Evolutionary conservation across 2,888 invertebrate genomes (phyloP), one percentile per base, ranked within the genome.

Genomic region (Conchocele bisecta): DNA sequence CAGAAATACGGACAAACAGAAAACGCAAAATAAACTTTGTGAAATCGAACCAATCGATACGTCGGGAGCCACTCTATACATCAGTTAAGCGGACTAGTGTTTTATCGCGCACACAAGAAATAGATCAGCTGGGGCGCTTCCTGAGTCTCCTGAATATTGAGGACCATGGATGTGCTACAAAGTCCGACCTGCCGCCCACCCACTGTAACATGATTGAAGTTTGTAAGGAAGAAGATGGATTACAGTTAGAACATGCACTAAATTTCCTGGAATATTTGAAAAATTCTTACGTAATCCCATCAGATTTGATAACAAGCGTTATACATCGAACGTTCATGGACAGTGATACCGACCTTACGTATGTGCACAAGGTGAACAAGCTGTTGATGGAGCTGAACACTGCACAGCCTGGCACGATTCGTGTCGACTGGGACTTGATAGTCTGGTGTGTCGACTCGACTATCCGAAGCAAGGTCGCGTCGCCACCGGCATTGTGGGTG

Each of bases 151-250:
- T 64, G 5, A 20, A 44, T 17, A 11, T 64, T 3, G 28, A 39
- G 46, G 56, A 64, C 20, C 26, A 15, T 9, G 46, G 17, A 4
- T 24, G n/a, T 24, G 15, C 13, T 26, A 13, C 20, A 22, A n/a
- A n/a, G n/a, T 31, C 46, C 11, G 31, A 35, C 17, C 24, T 79
- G 35, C 65, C 75, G 5, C 57, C 66, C 17, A 39, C 64, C 44
- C 74, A 78, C 48, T 57, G 71, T 3, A 71, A 77, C 39, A 71
- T 75, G 1, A 63, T 83, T 28, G 66, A 73, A 15, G 69, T 70
- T 26, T 74, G 73, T 35, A 69, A 68, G 48, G 81, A 81, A 46
- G 75, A 79, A 17, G 77, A 75, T 17, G 28, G 35, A 9, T 42
- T 60, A 26, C 73, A 76, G 22, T 46, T 83, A n/a, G 48, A 53